Base-by-base conservation (phyloP, 2,797 vertebrate species). In the Rhinoraja longicauda region DNA sequence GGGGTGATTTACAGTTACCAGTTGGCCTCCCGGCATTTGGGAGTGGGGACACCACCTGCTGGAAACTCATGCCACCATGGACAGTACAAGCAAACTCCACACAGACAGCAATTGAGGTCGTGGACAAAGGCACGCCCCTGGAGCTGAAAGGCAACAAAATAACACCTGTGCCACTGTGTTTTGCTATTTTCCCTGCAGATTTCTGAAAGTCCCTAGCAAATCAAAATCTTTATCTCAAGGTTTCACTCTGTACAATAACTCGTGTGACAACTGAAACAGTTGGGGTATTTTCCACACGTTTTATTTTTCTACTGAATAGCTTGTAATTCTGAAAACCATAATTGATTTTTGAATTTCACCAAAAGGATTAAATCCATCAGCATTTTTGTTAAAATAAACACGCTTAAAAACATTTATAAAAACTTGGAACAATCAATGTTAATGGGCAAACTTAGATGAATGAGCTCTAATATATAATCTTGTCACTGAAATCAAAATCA, bases 381-480 rank as follows among this genome's bases (percentile, higher is more conserved):
- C 26, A 86, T 1, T 29, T 62, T 64, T 62, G 29, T 62, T 29
- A 62, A n/a, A 62, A 4, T 53, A 62, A 29, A 84, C 13, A 84
- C 84, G 15, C 64, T 67, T 67, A 70, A 86, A 86, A 32, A 29
- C 53, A n/a, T n/a, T 84, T 59, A 62, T 32, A n/a, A 10, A 77
- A 86, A 86, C 57, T 86, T 59, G n/a, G 86, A 64, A 86, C 59
- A 15, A 86, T 57, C 82, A 86, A 86, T 86, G 59, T 86, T 86
- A 62, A 29, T 59, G 82, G 10, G 82, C 29, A 64, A 70, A 1
- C n/a, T 59, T 17, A 64, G 82, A 86, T 62, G 59, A n/a, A 32
- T 64, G 82, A 86, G 13, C 4, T 29, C 10, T 64, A 57, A 86
- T 26, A 88, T 64, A 21, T 0, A n/a, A 62, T 4, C 2, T 59